Evolutionary conservation across 2,888 invertebrate species (phyloP), one percentile per base, ranked within the genome.

Genomic region (Schizotus pectinicornis): DNA sequence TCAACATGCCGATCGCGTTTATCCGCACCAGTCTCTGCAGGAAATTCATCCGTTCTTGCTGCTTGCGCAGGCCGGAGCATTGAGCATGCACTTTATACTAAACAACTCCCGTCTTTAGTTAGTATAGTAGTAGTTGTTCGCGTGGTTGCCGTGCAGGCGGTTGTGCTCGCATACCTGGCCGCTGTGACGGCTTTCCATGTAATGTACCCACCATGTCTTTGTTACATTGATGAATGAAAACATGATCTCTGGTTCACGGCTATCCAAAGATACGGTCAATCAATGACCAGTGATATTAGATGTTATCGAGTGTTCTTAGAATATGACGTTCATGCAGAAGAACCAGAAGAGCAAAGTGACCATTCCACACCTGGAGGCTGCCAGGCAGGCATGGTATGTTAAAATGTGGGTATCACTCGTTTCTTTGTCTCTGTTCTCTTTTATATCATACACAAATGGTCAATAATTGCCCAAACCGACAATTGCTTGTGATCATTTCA

Each of bases 331-430:
- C 60, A 69, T 71, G 63, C 70, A 72, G 41, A 73, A 70, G 61
- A 65, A 64, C 60, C 72, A 71, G 59, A 71, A 72, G 58, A 71
- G 67, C 59, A 70, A 72, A 61, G 68, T 71, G 58, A 67, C 71
- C 11, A 67, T 70, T 52, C 68, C 71, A 36, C 54, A 57, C 32
- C 53, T 71, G 55, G 72, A 73, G 59, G 62, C 64, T 53, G 61
- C 68, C 49, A 74, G 74, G 61, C 71, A 74, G 64, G 74, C 74
- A 66, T 76, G 77, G 76, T 76, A 77, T 67, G 77, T 74, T 58
- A 72, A 73, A 74, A 73, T 74, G 75, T 75, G 74, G 62, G 74
- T 74, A 61, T 65, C 59, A 33, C 32, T 22, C 43, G 61, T 46
- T 22, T 49, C 48, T 58, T 54, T 47, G 11, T 56, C 51, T 51